Evolutionary conservation across 35 echinoderm and acorn worm species (phyloP).

Genomic region (Apostichopus japonicus): DNA sequence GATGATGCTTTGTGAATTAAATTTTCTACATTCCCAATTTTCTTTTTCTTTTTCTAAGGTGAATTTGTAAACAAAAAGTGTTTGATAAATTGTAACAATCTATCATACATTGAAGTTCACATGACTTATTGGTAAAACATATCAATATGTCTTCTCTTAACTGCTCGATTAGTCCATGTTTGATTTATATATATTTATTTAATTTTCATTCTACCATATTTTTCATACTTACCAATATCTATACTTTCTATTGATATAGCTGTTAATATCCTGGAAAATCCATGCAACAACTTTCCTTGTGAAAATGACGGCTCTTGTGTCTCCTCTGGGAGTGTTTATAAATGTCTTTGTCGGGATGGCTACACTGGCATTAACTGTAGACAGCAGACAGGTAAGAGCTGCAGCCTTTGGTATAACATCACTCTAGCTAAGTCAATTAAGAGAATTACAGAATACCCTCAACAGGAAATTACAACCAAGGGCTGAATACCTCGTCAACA

Average conservation of each 20-base stretch:
- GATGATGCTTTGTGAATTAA: too few species aligned
- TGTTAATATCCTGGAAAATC: background rate
- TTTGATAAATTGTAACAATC: too few species aligned
- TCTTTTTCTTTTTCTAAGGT: too few species aligned
- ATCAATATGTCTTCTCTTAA: too few species aligned
- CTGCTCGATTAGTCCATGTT: too few species aligned
- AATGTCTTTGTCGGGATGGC: slow-evolving; percentile 41
- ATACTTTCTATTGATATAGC: background rate
- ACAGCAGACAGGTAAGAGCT: slow-evolving; percentile 3
- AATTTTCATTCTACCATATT: background rate
- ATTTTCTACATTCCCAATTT: too few species aligned
- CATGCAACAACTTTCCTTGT: slow-evolving; percentile 47
- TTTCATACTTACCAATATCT: background rate
- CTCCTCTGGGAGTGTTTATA: slow-evolving; percentile 23
- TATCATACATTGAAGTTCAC: too few species aligned
- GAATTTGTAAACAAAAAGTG: too few species aligned
- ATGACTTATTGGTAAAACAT: too few species aligned
- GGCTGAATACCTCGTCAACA: too few species aligned
- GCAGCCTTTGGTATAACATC: background rate
- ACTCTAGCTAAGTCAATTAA: background rate
- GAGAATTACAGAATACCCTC: too few species aligned
- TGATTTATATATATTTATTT: background rate
- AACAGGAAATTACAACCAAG: too few species aligned
- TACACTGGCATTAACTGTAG: slow-evolving; percentile 37
- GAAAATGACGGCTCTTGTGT: slow-evolving; percentile 38